These are phyloP conservation scores for Microcebus lehilahytsara DNA, from an alignment of 2,113 vertebrate genomes.

Conservation along the genomic window DNA sequence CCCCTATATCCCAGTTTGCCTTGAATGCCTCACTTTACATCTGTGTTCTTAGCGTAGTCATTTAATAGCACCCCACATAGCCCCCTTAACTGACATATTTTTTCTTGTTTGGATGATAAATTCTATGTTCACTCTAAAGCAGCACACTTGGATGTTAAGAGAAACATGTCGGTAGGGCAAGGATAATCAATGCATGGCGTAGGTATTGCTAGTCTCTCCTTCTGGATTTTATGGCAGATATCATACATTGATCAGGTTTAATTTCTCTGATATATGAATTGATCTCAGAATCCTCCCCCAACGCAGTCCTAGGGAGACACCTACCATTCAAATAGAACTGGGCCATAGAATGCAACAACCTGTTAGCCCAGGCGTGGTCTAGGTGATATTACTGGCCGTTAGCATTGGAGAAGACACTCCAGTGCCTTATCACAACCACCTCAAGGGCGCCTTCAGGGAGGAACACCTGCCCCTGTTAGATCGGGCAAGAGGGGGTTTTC, in stretches of 20 bases:
- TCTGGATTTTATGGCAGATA: neutral
- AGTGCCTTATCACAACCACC: too few species aligned
- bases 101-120: neutral
- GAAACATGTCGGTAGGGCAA: neutral
- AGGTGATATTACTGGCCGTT: too few species aligned
- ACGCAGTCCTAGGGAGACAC: neutral
- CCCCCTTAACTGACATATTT: rapidly evolving
- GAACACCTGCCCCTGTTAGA: too few species aligned
- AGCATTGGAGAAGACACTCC: neutral
- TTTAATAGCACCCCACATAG: rapidly evolving
- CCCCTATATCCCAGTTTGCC: neutral
- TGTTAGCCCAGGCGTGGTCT: neutral
- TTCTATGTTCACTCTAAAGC: neutral
- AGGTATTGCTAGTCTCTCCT: neutral
- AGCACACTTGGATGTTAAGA: neutral
- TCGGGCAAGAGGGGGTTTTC: neutral
- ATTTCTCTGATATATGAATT: neutral
- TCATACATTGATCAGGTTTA: neutral
- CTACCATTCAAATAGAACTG: neutral
- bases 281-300: neutral
- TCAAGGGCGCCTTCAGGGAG: neutral
- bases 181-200: too few species aligned
- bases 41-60: too few species aligned
- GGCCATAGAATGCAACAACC: neutral
- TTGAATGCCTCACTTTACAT: neutral